Conservation (phyloP, 2,113 vertebrate genomes). For the Dicrurus megarhynchus region DNA sequence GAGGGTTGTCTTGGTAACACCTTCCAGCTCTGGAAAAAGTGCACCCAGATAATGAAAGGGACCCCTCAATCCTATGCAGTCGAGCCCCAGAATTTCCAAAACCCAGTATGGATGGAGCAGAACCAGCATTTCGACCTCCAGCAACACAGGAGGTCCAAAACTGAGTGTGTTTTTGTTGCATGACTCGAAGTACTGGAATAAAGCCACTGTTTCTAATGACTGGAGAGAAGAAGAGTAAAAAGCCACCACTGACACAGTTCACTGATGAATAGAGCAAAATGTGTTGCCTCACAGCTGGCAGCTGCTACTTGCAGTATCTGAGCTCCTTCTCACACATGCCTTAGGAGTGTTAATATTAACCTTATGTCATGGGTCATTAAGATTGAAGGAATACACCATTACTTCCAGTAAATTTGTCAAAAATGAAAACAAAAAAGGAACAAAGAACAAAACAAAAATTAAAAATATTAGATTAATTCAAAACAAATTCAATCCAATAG, state of each 20-base stretch:
- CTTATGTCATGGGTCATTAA: background rate
- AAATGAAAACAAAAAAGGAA: background rate
- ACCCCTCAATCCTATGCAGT: background rate
- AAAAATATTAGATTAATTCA: background rate
- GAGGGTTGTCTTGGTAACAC: background rate
- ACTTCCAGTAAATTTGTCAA: background rate
- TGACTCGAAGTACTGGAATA: background rate
- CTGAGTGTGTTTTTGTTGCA: background rate
- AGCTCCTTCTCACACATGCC: background rate
- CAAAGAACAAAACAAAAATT: background rate
- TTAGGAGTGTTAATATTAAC: background rate
- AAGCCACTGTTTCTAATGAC: background rate
- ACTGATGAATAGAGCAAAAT: background rate
- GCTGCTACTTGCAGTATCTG: background rate
- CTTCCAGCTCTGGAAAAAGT: background rate
- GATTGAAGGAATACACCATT: background rate
- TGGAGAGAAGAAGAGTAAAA: background rate
- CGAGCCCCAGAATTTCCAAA: background rate
- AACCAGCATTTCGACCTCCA: background rate
- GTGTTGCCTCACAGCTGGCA: background rate
- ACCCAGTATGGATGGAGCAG: background rate
- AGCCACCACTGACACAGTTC: background rate
- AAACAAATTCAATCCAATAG: background rate
- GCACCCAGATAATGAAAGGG: background rate
- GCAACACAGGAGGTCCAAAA: background rate